phyloP scores from a whole-genome alignment of 1,140 invertebrate species.

The Drosophila bifasciata region DNA sequence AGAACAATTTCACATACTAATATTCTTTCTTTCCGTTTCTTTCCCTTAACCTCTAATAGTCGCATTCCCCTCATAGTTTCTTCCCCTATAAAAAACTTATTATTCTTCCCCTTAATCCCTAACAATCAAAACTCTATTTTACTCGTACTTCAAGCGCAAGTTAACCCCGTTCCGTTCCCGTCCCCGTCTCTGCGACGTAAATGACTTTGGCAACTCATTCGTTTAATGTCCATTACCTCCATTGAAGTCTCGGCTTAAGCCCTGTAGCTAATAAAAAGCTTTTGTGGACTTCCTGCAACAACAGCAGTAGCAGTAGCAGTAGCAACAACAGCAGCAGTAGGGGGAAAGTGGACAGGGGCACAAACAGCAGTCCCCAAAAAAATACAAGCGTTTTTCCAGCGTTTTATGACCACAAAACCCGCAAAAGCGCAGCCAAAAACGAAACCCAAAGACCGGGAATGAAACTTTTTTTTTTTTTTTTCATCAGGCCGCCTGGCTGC shows the following conservation, averaged over 20 bases:
- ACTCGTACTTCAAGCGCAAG: not conserved
- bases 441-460: slow-evolving; percentile 11
- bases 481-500: slow-evolving; percentile 54
- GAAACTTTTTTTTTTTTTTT: slow-evolving; percentile 30
- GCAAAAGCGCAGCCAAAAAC: slow-evolving; percentile 27
- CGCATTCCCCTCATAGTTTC: no score
- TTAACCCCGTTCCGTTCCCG: no score
- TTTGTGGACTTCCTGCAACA: slow-evolving; percentile 48
- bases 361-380: slow-evolving; percentile 36
- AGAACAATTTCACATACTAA: no score
- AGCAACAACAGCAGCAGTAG: not conserved
- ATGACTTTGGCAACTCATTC: slow-evolving; percentile 33
- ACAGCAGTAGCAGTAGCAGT: no score
- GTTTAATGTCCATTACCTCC: slow-evolving; percentile 61
- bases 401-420: slow-evolving; percentile 70
- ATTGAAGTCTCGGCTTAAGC: slow-evolving; percentile 25
- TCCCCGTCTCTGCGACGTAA: not conserved
- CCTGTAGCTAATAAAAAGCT: slow-evolving; percentile 51
- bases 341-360: not conserved
- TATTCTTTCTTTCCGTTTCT: no score
- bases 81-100: no score
- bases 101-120: no score
- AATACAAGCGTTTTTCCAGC: slow-evolving; percentile 55
- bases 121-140: no score
- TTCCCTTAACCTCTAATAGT: no score